Conservation (phyloP, 2,888 invertebrate genomes). For the Axea sp. region DNA sequence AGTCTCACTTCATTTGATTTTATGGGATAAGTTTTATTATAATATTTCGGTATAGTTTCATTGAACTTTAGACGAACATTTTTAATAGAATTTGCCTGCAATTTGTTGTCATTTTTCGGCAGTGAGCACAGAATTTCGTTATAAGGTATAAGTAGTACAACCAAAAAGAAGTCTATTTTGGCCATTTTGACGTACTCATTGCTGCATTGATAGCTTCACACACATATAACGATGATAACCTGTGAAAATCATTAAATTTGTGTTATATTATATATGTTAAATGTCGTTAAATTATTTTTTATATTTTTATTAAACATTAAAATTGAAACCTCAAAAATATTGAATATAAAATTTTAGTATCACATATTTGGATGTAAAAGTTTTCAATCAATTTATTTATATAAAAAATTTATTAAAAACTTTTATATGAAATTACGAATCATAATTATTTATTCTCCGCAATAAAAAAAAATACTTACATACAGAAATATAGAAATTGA, state of each 20-base stretch:
- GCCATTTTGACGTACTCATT: constrained; percentile 53
- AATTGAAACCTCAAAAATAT: too few relatives aligned
- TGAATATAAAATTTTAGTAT: too few relatives aligned
- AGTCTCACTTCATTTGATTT: constrained; percentile 4
- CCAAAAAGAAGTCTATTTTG: constrained; percentile 35
- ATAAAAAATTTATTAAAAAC: too few relatives aligned
- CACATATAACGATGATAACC: neutral
- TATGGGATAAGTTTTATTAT: constrained; percentile 7
- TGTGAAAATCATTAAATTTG: too few relatives aligned
- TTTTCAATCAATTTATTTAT: too few relatives aligned
- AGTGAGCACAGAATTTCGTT: constrained; percentile 27
- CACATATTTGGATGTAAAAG: too few relatives aligned
- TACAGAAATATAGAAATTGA: too few relatives aligned
- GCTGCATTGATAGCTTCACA: constrained; percentile 21
- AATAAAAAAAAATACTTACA: too few relatives aligned
- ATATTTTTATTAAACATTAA: too few relatives aligned
- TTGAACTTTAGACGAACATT: constrained; percentile 11
- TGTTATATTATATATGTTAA: too few relatives aligned
- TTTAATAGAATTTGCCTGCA: neutral
- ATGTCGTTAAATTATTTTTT: neutral
- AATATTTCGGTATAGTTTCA: constrained; percentile 5
- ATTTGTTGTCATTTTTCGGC: constrained; percentile 12
- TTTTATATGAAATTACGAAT: too few relatives aligned
- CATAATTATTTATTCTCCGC: too few relatives aligned
- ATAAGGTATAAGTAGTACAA: constrained; percentile 29